These are phyloP conservation scores for Enoplosus armatus DNA, from an alignment of 2,797 vertebrate species.

Conservation along the genomic window DNA sequence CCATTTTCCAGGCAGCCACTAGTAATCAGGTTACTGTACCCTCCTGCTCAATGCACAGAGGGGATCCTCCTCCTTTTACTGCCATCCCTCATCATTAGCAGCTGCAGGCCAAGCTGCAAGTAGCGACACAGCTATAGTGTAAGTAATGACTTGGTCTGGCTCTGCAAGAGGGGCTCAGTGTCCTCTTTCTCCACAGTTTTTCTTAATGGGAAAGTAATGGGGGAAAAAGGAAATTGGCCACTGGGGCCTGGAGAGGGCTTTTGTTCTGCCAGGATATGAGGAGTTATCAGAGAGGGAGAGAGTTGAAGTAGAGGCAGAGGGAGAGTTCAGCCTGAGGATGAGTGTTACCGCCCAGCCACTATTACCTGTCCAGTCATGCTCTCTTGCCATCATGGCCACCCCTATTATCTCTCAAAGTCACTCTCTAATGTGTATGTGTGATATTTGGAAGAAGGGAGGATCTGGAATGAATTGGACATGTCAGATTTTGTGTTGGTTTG, in stretches of 20 bases:
- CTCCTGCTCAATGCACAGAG: constrained; percentile 70
- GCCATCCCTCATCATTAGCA: constrained; percentile 79
- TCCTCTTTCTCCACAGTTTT: constrained; percentile 55
- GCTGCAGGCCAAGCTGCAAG: constrained; percentile 69
- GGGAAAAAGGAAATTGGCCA: constrained; percentile 57
- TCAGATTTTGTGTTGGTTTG: background rate
- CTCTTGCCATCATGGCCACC: constrained; percentile 4
- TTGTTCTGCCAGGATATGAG: constrained; percentile 62
- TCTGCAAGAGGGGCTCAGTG: constrained; percentile 47
- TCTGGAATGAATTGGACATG: background rate
- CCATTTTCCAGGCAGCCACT: constrained; percentile 68
- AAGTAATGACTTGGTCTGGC: constrained; percentile 66
- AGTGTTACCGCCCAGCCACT: constrained; percentile 34
- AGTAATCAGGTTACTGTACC: constrained; percentile 80
- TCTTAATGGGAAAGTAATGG: constrained; percentile 72
- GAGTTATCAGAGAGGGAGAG: constrained; percentile 50
- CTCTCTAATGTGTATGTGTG: background rate
- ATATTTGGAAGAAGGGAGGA: background rate
- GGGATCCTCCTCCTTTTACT: constrained; percentile 74
- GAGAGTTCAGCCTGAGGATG: constrained; percentile 51
- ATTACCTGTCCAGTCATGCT: constrained; percentile 37
- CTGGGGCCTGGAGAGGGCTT: constrained; percentile 45
- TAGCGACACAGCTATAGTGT: constrained; percentile 54
- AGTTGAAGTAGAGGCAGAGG: constrained; percentile 24
- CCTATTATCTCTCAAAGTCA: constrained; percentile 6